Evolutionary conservation across 2,113 vertebrate species (phyloP), one percentile per base, ranked within the genome.

Genomic region (Arenaria interpres): DNA sequence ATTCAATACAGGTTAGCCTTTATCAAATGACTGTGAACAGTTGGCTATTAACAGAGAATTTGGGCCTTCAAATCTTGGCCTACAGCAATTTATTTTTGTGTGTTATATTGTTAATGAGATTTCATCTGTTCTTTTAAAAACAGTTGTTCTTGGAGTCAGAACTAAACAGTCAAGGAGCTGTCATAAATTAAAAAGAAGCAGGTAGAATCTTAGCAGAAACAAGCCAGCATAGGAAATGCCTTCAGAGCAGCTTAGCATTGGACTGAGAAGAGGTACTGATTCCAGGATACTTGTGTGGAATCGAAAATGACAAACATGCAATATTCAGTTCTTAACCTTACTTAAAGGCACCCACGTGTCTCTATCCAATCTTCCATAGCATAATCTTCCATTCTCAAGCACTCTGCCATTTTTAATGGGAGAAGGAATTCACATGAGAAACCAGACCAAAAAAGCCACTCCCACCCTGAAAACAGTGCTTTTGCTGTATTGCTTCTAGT

Each of bases 1-100:
- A 87, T 59, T 76, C 93, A 87, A 89, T 68, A 72, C 68, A 94
- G 82, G 72, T 89, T 96, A 94, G 63, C 10, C 12, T 97, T 91
- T 95, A 64, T 90, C 91, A 85, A 94, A 75, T 56, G 59, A 51
- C 14, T 56, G 16, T 73, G 54, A 95, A 81, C 77, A 84, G 50
- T 30, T 94, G 80, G 28, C 45, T 93, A 92, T 77, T 91, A 94
- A 87, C 43, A 85, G 69, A 77, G 63, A 93, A 85, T 87, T 50
- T 63, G 46, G 89, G 33, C 72, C 50, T 79, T 96, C 59, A 33
- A 28, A 32, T 78, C n/a, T n/a, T 82, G 69, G 56, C 60, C 59
- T 92, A 76, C 20, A n/a, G 92, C 46, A 83, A 89, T 72, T n/a
- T 66, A 41, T 19, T 77, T 89, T 90, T 96, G 51, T 33, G 3